A percentile compares a stretch with the other conserved stretches of the same genome.
Evolutionary conservation across 2,113 vertebrate species (phyloP).

Genomic region (Leptodactylus fuscus): DNA sequence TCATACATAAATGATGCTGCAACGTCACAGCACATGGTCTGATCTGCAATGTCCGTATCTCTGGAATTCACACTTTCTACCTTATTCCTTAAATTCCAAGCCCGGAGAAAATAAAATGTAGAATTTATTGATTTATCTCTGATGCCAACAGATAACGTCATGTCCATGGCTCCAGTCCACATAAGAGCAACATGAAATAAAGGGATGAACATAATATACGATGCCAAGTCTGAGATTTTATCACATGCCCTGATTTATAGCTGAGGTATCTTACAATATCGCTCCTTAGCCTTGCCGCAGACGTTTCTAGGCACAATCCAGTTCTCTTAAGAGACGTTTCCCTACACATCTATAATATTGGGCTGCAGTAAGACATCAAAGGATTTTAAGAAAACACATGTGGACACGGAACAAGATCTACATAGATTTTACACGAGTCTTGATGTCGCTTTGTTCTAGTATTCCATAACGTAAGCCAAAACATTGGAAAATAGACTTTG

Average conservation of each 20-base stretch:
- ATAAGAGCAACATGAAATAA: not conserved
- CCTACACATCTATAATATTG: not conserved
- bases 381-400: not conserved
- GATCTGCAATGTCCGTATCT: not conserved
- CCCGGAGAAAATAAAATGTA: not conserved
- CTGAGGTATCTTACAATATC: not conserved
- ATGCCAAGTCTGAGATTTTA: not conserved
- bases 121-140: not conserved
- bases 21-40: too few species aligned
- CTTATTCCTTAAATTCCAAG: too few species aligned
- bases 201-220: not conserved
- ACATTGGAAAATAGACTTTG: not conserved
- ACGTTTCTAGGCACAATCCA: not conserved
- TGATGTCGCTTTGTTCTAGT: not conserved
- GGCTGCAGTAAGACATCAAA: not conserved
- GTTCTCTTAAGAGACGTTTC: not conserved
- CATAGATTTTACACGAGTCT: not conserved
- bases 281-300: not conserved
- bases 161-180: not conserved
- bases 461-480: not conserved
- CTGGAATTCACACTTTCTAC: not conserved
- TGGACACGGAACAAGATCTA: not conserved
- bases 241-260: not conserved
- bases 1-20: not conserved
- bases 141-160: not conserved